phyloP scores from a whole-genome alignment of 2,113 vertebrate genomes.

The Dipodomys merriami region DNA sequence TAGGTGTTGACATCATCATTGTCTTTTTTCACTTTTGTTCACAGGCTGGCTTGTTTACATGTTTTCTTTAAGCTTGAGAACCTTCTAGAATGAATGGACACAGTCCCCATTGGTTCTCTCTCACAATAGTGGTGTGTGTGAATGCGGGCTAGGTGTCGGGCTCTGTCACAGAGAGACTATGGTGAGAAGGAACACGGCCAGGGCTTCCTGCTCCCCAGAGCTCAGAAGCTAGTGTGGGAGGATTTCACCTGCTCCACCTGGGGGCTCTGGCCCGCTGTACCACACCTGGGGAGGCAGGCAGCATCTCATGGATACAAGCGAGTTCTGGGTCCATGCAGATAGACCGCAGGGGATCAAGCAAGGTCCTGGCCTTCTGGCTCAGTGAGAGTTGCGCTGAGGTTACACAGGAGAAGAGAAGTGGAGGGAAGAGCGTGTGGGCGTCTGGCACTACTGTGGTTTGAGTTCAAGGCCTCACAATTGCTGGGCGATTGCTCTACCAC shows the following conservation, averaged over 20 bases:
- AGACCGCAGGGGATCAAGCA: background rate
- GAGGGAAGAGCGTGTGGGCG: too few relatives aligned
- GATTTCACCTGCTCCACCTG: background rate
- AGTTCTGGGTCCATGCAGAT: background rate
- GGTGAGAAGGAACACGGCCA: background rate
- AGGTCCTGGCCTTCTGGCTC: background rate
- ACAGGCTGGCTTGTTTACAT: background rate
- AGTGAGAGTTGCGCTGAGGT: background rate
- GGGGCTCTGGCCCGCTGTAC: background rate
- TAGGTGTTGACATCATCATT: background rate
- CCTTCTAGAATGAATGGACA: background rate
- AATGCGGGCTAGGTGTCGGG: background rate
- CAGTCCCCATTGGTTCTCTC: background rate
- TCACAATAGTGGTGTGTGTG: background rate
- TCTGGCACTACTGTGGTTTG: too few relatives aligned
- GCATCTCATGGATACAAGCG: background rate
- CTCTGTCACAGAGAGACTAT: background rate
- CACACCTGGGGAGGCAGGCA: background rate
- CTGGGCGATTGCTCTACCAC: too few relatives aligned
- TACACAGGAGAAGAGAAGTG: rapidly evolving
- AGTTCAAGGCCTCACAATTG: too few relatives aligned
- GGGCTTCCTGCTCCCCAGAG: background rate
- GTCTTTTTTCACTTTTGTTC: background rate
- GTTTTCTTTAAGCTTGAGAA: background rate
- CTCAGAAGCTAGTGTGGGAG: background rate